Percentiles rank a stretch among this genome's conserved stretches.
phyloP scores from a whole-genome alignment of 1,140 invertebrate species.

The Zaprionus lachaisei region DNA sequence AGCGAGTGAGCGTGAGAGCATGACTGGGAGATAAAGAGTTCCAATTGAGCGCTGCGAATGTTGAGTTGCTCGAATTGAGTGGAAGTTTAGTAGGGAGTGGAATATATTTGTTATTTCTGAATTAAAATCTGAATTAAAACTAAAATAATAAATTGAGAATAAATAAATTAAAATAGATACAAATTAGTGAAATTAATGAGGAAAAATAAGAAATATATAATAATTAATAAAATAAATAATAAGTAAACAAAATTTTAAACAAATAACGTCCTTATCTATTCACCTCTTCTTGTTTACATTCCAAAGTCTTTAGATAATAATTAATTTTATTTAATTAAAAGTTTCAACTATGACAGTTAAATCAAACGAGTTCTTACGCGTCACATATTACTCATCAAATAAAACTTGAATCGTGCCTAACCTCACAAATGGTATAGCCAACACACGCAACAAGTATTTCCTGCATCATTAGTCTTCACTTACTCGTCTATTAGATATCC shows the following conservation, averaged over 20 bases:
- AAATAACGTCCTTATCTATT: not conserved
- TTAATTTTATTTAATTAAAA: no score
- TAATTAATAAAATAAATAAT: not conserved
- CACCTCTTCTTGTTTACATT: no score
- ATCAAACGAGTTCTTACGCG: no score
- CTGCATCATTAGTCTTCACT: slow-evolving; percentile 40
- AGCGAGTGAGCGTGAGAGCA: not conserved
- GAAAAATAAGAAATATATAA: not conserved
- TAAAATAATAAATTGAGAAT: not conserved
- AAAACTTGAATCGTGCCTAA: not conserved
- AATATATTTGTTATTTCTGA: not conserved
- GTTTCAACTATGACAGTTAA: no score
- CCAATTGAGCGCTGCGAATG: not conserved
- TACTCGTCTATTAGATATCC: not conserved
- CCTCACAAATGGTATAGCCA: not conserved
- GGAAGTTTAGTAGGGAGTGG: not conserved
- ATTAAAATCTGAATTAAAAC: not conserved
- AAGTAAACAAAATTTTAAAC: not conserved
- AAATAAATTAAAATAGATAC: not conserved
- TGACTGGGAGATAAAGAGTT: not conserved
- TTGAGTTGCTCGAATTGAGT: not conserved
- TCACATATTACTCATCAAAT: not conserved
- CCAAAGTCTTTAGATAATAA: no score
- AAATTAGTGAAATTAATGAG: not conserved
- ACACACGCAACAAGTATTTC: slow-evolving; percentile 15